These are phyloP conservation scores for Gymnogyps californianus DNA, from an alignment of 2,113 vertebrate genomes.

Conservation along the genomic window DNA sequence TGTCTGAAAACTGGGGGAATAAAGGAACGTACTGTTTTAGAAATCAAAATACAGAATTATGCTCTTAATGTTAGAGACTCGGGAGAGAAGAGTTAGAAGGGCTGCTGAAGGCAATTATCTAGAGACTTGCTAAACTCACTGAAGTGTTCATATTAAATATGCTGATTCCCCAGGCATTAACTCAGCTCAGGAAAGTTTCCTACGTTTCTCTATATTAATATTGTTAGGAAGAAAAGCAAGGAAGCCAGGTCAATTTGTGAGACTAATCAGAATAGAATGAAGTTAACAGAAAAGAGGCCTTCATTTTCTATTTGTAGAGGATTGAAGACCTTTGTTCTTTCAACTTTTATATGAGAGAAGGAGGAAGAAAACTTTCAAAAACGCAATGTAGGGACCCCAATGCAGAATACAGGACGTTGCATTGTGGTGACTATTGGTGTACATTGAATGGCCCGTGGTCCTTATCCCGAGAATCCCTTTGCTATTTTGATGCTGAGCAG, in stretches of 20 bases:
- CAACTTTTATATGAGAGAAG: background rate
- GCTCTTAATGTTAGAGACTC: background rate
- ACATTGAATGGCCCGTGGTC: rapidly evolving
- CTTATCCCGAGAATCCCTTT: background rate
- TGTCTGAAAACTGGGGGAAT: background rate
- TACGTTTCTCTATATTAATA: background rate
- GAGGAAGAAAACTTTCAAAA: background rate
- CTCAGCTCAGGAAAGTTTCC: background rate
- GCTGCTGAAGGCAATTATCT: background rate
- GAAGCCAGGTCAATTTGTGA: background rate
- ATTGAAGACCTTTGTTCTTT: background rate
- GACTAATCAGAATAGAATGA: background rate
- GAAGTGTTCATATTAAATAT: constrained; percentile 1
- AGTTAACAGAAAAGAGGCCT: background rate
- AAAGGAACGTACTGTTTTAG: background rate
- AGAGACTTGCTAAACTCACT: background rate
- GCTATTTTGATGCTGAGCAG: background rate
- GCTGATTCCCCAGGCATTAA: background rate
- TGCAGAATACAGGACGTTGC: background rate
- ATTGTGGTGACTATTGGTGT: rapidly evolving
- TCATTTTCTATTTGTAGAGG: background rate
- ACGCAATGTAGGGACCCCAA: rapidly evolving
- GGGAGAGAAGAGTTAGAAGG: background rate
- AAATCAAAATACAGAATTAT: constrained; percentile 28
- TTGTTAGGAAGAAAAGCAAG: background rate